Conservation (phyloP, 2,797 vertebrate genomes). For the Linurgus olivaceus region DNA sequence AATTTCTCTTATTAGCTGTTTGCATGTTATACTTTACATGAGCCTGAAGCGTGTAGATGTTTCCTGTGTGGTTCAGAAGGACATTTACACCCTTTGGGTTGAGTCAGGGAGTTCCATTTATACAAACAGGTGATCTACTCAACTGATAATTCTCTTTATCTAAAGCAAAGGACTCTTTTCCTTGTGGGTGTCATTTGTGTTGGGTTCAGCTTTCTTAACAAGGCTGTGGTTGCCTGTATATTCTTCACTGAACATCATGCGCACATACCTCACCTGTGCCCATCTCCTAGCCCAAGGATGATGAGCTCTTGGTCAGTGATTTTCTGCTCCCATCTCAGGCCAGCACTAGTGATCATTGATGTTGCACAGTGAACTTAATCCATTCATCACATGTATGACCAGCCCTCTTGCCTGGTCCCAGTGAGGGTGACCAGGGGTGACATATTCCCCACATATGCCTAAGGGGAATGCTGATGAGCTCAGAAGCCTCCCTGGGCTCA, state of each 20-base stretch:
- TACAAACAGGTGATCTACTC: neutral
- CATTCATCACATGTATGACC: neutral
- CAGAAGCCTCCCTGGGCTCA: neutral
- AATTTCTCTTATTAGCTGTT: neutral
- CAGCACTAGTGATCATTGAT: neutral
- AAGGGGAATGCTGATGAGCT: neutral
- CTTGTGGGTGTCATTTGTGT: neutral
- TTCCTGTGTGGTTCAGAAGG: neutral
- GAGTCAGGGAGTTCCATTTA: neutral
- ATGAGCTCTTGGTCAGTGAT: neutral
- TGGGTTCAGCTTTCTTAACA: neutral
- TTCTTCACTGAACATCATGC: neutral
- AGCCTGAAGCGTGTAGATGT: neutral
- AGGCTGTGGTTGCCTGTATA: neutral
- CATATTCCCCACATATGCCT: too few relatives aligned
- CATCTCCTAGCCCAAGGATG: neutral
- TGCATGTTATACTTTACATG: neutral
- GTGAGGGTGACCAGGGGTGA: neutral
- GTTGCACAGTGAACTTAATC: neutral
- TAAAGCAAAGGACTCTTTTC: neutral
- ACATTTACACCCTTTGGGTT: neutral
- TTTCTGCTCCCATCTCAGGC: neutral
- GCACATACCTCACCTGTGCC: neutral
- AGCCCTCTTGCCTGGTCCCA: neutral
- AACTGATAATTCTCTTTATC: neutral